phyloP scores from a whole-genome alignment of 2,113 vertebrate species.

The Ahaetulla prasina region DNA sequence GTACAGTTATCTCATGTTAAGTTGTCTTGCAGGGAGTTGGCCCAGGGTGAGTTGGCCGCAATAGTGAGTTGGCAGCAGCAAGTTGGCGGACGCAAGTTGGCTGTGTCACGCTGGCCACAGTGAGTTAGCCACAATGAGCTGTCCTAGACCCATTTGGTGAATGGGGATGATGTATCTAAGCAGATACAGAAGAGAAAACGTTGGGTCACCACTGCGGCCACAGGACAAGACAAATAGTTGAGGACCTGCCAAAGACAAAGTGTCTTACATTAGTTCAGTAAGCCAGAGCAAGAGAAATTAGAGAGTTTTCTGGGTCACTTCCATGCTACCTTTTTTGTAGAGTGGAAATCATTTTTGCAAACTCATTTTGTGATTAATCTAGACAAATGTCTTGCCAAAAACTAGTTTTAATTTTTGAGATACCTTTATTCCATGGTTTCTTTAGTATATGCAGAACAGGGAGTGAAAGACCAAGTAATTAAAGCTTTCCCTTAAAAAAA shows the following conservation, averaged over 20 bases:
- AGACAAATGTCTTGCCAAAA: neutral
- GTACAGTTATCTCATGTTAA: neutral
- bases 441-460: neutral
- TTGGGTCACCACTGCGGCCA: neutral
- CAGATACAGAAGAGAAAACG: neutral
- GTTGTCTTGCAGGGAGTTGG: neutral
- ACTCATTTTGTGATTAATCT: neutral
- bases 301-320: neutral
- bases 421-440: neutral
- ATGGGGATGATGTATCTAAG: neutral
- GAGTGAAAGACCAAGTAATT: neutral
- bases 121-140: neutral
- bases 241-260: neutral
- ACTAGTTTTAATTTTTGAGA: neutral
- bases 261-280: neutral
- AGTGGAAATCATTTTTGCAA: neutral
- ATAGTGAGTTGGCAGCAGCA: too few relatives aligned
- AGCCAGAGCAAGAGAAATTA: neutral
- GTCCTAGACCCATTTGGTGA: neutral
- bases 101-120: neutral
- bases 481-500: neutral
- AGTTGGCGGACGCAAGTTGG: too few relatives aligned
- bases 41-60: neutral
- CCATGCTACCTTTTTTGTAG: neutral
- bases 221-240: neutral